Percentiles rank a stretch among this genome's conserved stretches.
phyloP scores from a whole-genome alignment of 2,888 invertebrate genomes.

The Drosophila meridionalis region DNA sequence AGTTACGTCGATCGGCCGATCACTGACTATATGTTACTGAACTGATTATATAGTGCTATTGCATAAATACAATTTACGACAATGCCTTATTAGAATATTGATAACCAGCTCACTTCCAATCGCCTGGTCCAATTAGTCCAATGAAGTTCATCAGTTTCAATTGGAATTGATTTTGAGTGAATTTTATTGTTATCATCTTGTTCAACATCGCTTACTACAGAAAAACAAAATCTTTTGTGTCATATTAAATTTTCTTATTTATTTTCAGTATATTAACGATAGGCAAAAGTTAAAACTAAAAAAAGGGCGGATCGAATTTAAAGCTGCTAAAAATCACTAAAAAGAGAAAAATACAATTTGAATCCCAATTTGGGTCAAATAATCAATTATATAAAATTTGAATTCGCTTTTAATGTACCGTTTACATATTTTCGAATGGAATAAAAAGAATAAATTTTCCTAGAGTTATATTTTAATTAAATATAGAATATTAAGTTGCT shows the following conservation, averaged over 20 bases:
- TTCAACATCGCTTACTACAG: background rate
- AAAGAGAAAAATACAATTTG: background rate
- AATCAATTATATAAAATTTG: background rate
- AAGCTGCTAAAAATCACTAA: constrained; percentile 24
- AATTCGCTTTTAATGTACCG: background rate
- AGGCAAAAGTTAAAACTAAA: constrained; percentile 6
- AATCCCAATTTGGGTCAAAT: background rate
- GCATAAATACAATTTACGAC: too few species aligned
- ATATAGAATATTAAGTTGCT: background rate
- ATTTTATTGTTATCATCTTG: background rate
- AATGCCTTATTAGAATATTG: background rate
- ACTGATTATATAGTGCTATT: background rate
- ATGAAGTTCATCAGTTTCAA: background rate
- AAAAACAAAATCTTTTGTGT: background rate
- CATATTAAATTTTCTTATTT: constrained; percentile 22
- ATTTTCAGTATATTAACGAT: constrained; percentile 23
- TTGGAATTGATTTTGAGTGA: background rate
- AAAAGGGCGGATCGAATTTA: constrained; percentile 5
- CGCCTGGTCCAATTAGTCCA: background rate
- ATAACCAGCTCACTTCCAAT: background rate
- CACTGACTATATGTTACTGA: background rate
- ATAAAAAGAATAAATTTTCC: background rate
- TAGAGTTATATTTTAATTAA: background rate
- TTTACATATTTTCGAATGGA: background rate
- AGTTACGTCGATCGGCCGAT: background rate